Conservation (phyloP, 2,113 vertebrate genomes). For the Phalacrocorax carbo region DNA sequence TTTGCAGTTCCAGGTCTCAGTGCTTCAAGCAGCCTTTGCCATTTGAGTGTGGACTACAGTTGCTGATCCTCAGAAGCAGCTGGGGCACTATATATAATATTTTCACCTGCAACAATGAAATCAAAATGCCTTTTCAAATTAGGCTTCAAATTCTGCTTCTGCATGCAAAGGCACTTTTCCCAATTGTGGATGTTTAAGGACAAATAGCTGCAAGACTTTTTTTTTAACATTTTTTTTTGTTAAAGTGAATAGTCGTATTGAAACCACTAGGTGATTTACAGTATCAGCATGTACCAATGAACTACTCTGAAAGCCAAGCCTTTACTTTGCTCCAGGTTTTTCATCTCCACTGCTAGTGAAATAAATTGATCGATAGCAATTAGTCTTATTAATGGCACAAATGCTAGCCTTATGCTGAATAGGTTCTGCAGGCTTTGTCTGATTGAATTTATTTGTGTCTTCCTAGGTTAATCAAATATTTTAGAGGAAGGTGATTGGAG, state of each 20-base stretch:
- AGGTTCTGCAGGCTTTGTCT: slow-evolving; percentile 25
- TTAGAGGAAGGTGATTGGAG: neutral
- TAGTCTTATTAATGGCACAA: slow-evolving; percentile 30
- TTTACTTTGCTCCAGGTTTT: neutral
- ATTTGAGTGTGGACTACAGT: no score
- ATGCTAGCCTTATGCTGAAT: neutral
- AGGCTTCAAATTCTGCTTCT: neutral
- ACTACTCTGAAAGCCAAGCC: neutral
- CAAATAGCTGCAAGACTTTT: neutral
- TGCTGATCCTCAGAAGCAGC: neutral
- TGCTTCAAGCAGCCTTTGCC: neutral
- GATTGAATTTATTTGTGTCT: slow-evolving; percentile 28
- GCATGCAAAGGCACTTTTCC: neutral
- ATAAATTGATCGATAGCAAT: slow-evolving; percentile 20
- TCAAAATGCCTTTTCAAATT: neutral
- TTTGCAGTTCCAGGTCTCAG: accelerated
- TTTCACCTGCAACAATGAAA: neutral
- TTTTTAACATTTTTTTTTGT: neutral
- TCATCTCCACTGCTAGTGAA: neutral
- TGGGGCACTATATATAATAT: neutral
- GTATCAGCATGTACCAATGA: neutral
- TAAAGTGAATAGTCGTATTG: neutral
- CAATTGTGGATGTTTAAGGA: neutral
- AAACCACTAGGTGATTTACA: neutral
- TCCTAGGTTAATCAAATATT: slow-evolving; percentile 38